Percentiles rank a stretch among this genome's conserved stretches.
Evolutionary conservation across 2,113 vertebrate genomes (phyloP).

Genomic region (Paramormyrops kingsleyae): DNA sequence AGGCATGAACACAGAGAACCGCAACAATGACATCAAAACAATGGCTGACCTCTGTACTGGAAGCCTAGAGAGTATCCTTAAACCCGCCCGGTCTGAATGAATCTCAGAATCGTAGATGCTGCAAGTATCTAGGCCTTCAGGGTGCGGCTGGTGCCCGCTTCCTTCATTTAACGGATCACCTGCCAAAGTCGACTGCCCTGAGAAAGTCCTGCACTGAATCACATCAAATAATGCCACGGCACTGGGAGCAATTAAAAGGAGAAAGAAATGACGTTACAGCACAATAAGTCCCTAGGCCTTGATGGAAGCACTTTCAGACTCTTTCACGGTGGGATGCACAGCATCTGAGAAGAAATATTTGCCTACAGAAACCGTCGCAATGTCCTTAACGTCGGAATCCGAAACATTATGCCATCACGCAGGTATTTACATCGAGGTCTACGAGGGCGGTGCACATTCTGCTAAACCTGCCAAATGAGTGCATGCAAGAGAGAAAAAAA

Average conservation of each 20-base stretch:
- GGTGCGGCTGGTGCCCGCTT: background rate
- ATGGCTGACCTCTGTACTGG: background rate
- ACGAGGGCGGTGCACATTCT: background rate
- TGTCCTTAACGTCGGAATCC: background rate
- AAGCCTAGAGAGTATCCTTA: background rate
- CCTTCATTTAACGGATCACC: constrained; percentile 4
- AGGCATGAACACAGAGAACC: background rate
- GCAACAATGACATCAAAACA: background rate
- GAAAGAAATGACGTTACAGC: background rate
- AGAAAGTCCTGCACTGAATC: background rate
- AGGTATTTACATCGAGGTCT: background rate
- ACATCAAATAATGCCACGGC: background rate
- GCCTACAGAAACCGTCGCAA: background rate
- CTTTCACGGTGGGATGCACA: background rate
- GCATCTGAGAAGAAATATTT: background rate
- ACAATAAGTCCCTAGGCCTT: background rate
- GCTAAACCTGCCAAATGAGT: background rate
- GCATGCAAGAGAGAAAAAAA: background rate
- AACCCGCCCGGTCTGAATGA: background rate
- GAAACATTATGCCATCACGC: background rate
- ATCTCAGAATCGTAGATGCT: background rate
- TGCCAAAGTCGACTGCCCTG: background rate
- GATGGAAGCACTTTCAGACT: background rate
- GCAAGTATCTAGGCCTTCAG: background rate
- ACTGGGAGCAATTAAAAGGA: background rate